A percentile compares a stretch with the other conserved stretches of the same genome.
Evolutionary conservation across 2,113 vertebrate species (phyloP).

Genomic region (Columba janthina): DNA sequence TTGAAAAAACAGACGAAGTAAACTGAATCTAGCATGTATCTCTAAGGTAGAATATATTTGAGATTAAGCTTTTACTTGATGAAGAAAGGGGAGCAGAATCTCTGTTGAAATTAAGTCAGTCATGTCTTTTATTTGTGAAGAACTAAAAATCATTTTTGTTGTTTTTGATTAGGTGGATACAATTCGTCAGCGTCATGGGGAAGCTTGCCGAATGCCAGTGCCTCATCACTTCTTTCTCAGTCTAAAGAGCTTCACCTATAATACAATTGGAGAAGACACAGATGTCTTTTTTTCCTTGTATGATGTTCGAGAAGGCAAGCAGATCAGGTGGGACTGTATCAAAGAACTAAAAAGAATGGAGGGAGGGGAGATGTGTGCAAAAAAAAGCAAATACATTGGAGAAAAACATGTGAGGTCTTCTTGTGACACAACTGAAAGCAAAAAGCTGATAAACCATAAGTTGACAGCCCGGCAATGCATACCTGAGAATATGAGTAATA

Average conservation of each 20-base stretch:
- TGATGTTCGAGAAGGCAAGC: slow-evolving; percentile 92
- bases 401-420: rapidly evolving
- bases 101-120: neutral
- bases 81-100: neutral
- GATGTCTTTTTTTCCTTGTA: slow-evolving; percentile 95
- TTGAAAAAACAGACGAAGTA: neutral
- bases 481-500: neutral
- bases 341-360: neutral
- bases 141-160: neutral
- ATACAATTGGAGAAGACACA: slow-evolving; percentile 95
- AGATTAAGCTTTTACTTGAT: neutral
- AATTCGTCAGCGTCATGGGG: slow-evolving; percentile 87
- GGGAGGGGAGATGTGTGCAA: neutral
- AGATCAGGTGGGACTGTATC: slow-evolving; percentile 86
- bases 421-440: neutral
- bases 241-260: slow-evolving; percentile 97
- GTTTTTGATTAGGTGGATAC: slow-evolving; percentile 82
- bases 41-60: neutral
- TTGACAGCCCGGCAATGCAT: neutral
- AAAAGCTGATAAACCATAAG: neutral
- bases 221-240: slow-evolving; percentile 96
- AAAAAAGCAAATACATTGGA: rapidly evolving
- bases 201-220: slow-evolving; percentile 87
- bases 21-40: neutral
- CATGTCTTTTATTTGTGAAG: neutral